Evolutionary conservation across 2,113 vertebrate genomes (phyloP).

Genomic region (Furnarius figulus): DNA sequence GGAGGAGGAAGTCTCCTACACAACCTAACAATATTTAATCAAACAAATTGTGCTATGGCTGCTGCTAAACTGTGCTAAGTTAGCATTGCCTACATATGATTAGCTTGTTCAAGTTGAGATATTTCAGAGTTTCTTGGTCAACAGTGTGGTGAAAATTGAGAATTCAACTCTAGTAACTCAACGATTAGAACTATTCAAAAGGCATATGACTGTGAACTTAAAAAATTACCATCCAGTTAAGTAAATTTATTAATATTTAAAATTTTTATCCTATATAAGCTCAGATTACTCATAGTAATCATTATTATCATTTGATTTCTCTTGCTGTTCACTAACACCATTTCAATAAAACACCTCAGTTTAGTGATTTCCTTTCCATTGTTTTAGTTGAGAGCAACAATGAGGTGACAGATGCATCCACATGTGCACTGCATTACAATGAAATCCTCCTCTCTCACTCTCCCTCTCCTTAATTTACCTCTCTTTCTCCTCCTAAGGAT

Average conservation of each 20-base stretch:
- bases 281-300: neutral
- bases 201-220: neutral
- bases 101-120: neutral
- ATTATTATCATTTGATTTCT: neutral
- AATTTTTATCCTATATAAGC: neutral
- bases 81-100: neutral
- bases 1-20: neutral
- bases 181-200: neutral
- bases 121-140: neutral
- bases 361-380: neutral
- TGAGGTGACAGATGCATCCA: neutral
- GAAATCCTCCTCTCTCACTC: neutral
- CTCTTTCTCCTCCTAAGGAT: neutral
- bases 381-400: rapidly evolving
- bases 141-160: neutral
- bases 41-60: neutral
- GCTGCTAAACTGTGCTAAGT: neutral
- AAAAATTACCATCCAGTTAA: neutral
- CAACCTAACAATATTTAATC: neutral
- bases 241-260: neutral
- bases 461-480: neutral
- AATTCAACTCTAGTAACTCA: neutral
- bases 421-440: neutral
- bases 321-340: neutral
- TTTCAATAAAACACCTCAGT: neutral